Percentiles rank a stretch among this genome's conserved stretches.
phyloP scores from a whole-genome alignment of 1,140 invertebrate genomes.

The Scaptomyza hsui region DNA sequence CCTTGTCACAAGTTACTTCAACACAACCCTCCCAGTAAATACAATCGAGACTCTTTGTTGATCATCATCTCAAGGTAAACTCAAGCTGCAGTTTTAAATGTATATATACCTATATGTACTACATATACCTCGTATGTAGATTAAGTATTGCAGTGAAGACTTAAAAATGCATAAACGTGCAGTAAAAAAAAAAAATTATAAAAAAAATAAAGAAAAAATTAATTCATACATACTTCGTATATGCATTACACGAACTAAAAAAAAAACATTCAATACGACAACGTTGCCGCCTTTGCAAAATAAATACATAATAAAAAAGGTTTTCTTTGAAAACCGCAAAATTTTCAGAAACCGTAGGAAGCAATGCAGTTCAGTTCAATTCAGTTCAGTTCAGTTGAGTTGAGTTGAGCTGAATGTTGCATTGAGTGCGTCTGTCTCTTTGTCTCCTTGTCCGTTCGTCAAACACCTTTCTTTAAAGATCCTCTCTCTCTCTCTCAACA shows the following conservation, averaged over 20 bases:
- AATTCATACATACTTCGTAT: slow-evolving; percentile 63
- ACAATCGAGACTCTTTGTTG: neutral
- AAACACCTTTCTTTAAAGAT: slow-evolving; percentile 57
- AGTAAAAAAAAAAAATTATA: slow-evolving; percentile 34
- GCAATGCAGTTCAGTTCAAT: slow-evolving; percentile 26
- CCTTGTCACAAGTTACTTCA: neutral
- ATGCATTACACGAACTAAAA: slow-evolving; percentile 63
- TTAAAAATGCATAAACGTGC: slow-evolving; percentile 72
- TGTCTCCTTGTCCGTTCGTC: slow-evolving; percentile 2
- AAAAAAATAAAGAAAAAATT: slow-evolving; percentile 53
- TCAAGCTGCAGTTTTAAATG: slow-evolving; percentile 6
- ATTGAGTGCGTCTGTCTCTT: neutral
- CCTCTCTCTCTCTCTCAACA: slow-evolving; percentile 10
- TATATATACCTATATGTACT: slow-evolving; percentile 28
- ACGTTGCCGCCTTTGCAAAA: slow-evolving; percentile 36
- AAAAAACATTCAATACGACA: slow-evolving; percentile 41
- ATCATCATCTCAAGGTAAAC: slow-evolving; percentile 38
- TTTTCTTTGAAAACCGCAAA: slow-evolving; percentile 78
- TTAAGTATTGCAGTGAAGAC: slow-evolving; percentile 61
- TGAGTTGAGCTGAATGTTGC: slow-evolving; percentile 13
- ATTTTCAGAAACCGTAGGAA: slow-evolving; percentile 76
- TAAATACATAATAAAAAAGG: slow-evolving; percentile 24
- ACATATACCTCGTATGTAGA: slow-evolving; percentile 21
- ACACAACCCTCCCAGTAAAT: neutral
- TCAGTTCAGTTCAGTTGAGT: slow-evolving; percentile 16